Evolutionary conservation across 2,888 invertebrate species (phyloP).

Genomic region (Lumbricus terrestris): DNA sequence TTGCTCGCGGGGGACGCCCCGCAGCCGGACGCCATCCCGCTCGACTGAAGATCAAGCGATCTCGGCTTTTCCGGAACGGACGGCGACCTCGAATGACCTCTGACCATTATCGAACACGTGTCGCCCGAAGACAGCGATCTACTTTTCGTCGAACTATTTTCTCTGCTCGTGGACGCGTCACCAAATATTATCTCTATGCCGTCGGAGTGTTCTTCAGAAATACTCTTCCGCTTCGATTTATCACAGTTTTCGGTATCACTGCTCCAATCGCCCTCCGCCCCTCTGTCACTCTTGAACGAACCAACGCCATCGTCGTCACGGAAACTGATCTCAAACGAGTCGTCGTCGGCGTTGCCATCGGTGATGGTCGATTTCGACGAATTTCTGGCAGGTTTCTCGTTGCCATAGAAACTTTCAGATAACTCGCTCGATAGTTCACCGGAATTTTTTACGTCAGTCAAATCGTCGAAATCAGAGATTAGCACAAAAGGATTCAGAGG

Average conservation of each 20-base stretch:
- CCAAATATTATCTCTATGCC: conserved; percentile 13
- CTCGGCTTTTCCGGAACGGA: not conserved
- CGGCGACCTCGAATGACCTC: not conserved
- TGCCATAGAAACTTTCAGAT: not conserved
- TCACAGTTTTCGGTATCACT: not conserved
- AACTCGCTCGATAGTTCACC: not conserved
- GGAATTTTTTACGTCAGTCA: not conserved
- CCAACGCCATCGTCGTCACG: not conserved
- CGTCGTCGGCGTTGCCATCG: not conserved
- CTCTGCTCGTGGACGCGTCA: not conserved
- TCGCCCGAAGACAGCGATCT: not conserved
- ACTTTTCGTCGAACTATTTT: not conserved
- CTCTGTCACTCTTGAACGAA: not conserved
- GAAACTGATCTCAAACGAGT: conserved; percentile 23
- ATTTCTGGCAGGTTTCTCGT: not conserved
- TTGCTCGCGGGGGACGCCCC: not conserved
- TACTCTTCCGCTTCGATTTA: not conserved
- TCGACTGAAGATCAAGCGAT: not conserved
- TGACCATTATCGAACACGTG: not conserved
- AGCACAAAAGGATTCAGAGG: not conserved
- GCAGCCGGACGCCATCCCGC: not conserved
- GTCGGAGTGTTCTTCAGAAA: not conserved
- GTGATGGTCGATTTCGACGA: not conserved
- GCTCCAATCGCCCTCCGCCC: not conserved
- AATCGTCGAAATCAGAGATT: not conserved